Evolutionary conservation across 2,888 invertebrate genomes (phyloP).

Genomic region (Molanna angustata): DNA sequence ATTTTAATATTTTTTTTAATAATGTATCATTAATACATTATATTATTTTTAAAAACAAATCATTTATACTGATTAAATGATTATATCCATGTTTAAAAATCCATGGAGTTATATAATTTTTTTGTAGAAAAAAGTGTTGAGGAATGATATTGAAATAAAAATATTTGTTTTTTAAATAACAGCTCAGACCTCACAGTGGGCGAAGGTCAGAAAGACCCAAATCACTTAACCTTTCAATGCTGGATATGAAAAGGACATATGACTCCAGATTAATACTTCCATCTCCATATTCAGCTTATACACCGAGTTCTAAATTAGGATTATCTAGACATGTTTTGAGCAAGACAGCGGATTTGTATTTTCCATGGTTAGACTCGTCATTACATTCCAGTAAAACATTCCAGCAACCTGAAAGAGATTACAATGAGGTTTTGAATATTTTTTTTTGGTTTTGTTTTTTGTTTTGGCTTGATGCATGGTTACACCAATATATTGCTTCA

Average conservation of each 20-base stretch:
- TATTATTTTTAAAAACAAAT: too few species aligned
- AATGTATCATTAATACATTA: too few species aligned
- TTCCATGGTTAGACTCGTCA: slow-evolving; percentile 9
- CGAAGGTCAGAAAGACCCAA: slow-evolving; percentile 46
- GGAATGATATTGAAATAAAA: too few species aligned
- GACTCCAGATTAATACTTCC: slow-evolving; percentile 7
- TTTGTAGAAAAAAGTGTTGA: too few species aligned
- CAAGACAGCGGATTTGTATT: slow-evolving; percentile 1
- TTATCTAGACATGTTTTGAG: background rate
- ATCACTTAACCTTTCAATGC: slow-evolving; percentile 52
- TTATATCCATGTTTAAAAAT: too few species aligned
- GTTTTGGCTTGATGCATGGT: too few species aligned
- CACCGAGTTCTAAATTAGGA: slow-evolving; percentile 4
- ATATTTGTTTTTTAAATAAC: too few species aligned
- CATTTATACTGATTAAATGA: too few species aligned
- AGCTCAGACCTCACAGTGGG: slow-evolving; percentile 9
- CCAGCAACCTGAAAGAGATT: slow-evolving; percentile 40
- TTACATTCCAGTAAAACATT: slow-evolving; percentile 35
- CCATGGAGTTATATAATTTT: too few species aligned
- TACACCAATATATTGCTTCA: too few species aligned
- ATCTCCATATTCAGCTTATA: slow-evolving; percentile 4
- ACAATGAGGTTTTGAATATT: slow-evolving; percentile 38
- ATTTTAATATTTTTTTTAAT: too few species aligned
- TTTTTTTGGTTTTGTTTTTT: slow-evolving; percentile 27
- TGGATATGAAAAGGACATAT: slow-evolving; percentile 33